Evolutionary conservation across 1,140 invertebrate genomes (phyloP), one percentile per base, ranked within the genome.

Genomic region (Popillia japonica): DNA sequence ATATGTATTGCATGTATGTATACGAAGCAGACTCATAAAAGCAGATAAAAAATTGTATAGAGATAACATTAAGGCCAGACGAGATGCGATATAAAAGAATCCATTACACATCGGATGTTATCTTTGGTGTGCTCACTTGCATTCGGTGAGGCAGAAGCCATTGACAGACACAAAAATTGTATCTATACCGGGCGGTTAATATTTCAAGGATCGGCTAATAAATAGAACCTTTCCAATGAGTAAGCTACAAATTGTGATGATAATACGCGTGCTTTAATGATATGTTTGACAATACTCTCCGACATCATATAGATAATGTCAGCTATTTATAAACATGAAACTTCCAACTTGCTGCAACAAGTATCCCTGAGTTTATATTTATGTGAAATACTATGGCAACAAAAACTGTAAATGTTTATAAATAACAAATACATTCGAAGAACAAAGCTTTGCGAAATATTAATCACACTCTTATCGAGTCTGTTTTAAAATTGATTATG

Each of bases 21-120:
- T 68, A 68, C 11, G 22, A 40, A 74, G 34, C 41, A 74, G 72
- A 74, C 40, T 74, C 34, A 74, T 74, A 74, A 74, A 74, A 74
- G 72, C 7, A 41, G 72, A 74, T 74, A 74, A 74, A 74, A 74
- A 74, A 74, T 74, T 10, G 27, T 20, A 74, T 74, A 74, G 72
- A 74, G 72, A 74, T 74, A 74, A 74, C 72, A 74, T 74, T 41
- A 74, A 74, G 72, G 72, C 72, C 72, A 74, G 34, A 74, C 34
- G 34, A 68, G 48, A 55, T 55, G 48, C 48, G 48, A 72, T 72
- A 72, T 72, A 72, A 72, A 72, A 34, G 72, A 40, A 44, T 74
- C 41, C 72, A 74, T 74, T 74, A 74, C 61, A 23, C 61, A 68
- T 68, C 27, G 61, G 61, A 68, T 34, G 61, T 68, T 68, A 68